Evolutionary conservation across 2,113 vertebrate species (phyloP).

Genomic region (Mustela nigripes): DNA sequence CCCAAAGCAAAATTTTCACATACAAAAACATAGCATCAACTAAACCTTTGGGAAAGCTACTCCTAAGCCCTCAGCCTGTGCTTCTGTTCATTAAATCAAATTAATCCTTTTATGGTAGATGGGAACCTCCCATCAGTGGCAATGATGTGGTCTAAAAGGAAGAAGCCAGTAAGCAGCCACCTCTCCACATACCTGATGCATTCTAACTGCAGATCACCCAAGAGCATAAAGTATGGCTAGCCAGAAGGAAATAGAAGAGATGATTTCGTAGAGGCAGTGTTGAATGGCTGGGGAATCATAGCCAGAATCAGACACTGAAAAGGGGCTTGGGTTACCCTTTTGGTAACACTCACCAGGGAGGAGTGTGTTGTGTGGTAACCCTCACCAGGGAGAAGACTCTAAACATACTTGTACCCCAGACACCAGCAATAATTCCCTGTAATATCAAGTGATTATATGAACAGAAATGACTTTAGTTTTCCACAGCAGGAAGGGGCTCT

Average conservation of each 20-base stretch:
- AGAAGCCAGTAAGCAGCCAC: not conserved
- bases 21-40: conserved; percentile 70
- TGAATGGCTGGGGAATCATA: not conserved
- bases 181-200: not conserved
- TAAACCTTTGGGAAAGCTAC: conserved; percentile 68
- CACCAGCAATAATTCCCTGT: not conserved
- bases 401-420: not conserved
- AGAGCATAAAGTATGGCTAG: not conserved
- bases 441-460: not conserved
- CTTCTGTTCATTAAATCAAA: conserved; percentile 48
- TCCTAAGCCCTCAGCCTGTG: conserved; percentile 45
- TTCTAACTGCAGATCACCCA: not conserved
- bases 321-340: not conserved
- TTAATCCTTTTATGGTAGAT: not conserved
- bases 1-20: conserved; percentile 76
- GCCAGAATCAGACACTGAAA: not conserved
- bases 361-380: not conserved
- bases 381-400: not conserved
- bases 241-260: not conserved
- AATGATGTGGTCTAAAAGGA: not conserved
- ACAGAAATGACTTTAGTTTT: not conserved
- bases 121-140: not conserved
- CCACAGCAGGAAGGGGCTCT: not conserved
- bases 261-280: not conserved
- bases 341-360: not conserved